Percentiles rank a stretch among this genome's conserved stretches.
Evolutionary conservation across 2,797 vertebrate species (phyloP).

Genomic region (Ptychobarbus kaznakovi): DNA sequence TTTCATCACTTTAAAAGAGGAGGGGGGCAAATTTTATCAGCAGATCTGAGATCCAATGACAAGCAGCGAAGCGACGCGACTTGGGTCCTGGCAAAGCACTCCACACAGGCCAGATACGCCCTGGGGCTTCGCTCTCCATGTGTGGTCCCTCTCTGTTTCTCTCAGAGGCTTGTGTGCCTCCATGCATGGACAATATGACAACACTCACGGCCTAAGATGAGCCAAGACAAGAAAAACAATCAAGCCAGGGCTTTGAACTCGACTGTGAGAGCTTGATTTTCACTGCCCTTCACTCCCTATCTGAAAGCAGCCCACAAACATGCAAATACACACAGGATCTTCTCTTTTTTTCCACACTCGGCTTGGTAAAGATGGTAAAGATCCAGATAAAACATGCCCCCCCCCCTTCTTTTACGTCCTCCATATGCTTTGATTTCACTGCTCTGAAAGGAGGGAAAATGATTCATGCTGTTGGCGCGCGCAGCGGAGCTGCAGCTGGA

Average conservation of each 20-base stretch:
- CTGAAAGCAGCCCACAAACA: conserved; percentile 23
- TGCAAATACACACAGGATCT: conserved; percentile 20
- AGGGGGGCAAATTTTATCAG: conserved; percentile 58
- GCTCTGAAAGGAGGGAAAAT: conserved; percentile 70
- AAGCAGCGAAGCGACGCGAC: conserved; percentile 68
- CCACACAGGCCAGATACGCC: conserved; percentile 69
- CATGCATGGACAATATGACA: conserved; percentile 52
- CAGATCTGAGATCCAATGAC: conserved; percentile 65
- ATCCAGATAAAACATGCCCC: conserved; percentile 58
- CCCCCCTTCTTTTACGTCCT: conserved; percentile 63
- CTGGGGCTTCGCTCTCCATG: conserved; percentile 71
- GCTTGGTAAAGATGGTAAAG: conserved; percentile 48
- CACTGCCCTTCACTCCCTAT: conserved; percentile 14
- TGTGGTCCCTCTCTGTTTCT: conserved; percentile 69
- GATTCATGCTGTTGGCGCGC: conserved; percentile 76
- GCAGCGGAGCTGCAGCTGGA: conserved; percentile 76
- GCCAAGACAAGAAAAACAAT: conserved; percentile 55
- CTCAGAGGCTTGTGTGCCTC: conserved; percentile 40
- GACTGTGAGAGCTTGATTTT: conserved; percentile 25
- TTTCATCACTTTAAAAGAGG: conserved; percentile 55
- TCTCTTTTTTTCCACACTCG: conserved; percentile 42
- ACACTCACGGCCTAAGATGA: conserved; percentile 52
- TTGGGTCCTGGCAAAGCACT: conserved; percentile 61
- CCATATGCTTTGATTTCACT: conserved; percentile 71
- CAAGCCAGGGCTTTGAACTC: conserved; percentile 41